phyloP scores from a whole-genome alignment of 2,113 vertebrate genomes.

The Acrocephalus kingi region DNA sequence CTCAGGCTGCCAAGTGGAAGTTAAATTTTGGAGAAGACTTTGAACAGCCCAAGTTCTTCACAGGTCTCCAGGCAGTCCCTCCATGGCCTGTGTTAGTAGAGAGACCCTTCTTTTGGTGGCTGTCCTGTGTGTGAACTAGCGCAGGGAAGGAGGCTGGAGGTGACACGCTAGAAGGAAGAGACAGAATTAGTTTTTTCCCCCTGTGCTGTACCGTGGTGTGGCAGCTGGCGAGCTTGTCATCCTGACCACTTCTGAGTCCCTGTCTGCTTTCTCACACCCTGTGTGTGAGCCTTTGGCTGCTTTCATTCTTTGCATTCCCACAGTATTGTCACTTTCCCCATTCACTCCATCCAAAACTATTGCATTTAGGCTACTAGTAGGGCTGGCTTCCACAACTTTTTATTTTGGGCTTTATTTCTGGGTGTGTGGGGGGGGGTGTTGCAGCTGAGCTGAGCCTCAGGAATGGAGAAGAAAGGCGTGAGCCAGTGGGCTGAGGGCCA shows the following conservation, averaged over 20 bases:
- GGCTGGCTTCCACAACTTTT: not conserved
- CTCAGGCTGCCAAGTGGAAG: not conserved
- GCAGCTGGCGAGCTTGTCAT: not conserved
- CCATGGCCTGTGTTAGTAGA: not conserved
- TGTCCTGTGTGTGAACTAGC: not conserved
- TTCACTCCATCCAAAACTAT: not conserved
- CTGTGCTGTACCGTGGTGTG: rapidly evolving
- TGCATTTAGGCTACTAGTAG: not conserved
- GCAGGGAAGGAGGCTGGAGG: not conserved
- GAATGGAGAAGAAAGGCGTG: not conserved
- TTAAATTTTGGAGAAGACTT: not conserved
- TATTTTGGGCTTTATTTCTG: not conserved
- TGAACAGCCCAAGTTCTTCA: not conserved
- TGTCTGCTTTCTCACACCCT: not conserved
- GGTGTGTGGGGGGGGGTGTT: not conserved
- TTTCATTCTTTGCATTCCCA: not conserved
- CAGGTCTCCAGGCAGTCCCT: not conserved
- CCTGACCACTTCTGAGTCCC: not conserved
- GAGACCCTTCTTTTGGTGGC: not conserved
- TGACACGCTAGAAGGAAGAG: not conserved
- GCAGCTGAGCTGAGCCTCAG: not conserved
- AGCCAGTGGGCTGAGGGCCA: not conserved
- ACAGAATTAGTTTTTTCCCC: not conserved
- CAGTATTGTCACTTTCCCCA: not conserved
- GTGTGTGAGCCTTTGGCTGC: not conserved